Conservation (phyloP, 1,140 invertebrate genomes). For the Drosophila prosaltans region DNA sequence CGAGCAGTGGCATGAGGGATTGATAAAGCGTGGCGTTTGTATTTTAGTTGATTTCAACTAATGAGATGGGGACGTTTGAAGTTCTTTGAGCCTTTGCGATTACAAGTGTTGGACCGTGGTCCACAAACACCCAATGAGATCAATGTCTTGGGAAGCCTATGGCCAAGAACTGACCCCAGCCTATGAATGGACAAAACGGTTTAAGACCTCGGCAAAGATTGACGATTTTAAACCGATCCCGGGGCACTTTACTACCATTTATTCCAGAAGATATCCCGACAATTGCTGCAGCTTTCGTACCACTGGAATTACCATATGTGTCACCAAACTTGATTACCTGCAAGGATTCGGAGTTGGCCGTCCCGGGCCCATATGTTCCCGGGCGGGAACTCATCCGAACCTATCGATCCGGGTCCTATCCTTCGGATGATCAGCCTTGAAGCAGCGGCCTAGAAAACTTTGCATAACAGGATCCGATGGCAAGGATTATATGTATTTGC, state of each 20-base stretch:
- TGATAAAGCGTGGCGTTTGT: conserved; percentile 99
- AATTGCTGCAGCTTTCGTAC: conserved; percentile 95
- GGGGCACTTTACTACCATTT: conserved; percentile 99
- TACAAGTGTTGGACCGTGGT: conserved; percentile 95
- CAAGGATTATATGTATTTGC: conserved; percentile 98
- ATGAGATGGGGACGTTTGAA: conserved; percentile 97
- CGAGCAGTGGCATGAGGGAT: conserved; percentile 99
- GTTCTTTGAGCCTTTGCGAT: conserved; percentile 98
- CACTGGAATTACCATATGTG: conserved; percentile 94
- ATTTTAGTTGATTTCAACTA: conserved; percentile 98
- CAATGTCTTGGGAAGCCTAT: conserved; percentile 98
- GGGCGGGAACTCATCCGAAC: conserved; percentile 89
- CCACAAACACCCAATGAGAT: conserved; percentile 98
- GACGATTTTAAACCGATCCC: conserved; percentile 98
- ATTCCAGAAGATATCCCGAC: conserved; percentile 96
- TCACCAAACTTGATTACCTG: conserved; percentile 95
- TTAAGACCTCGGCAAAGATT: conserved; percentile 92
- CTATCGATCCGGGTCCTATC: conserved; percentile 91
- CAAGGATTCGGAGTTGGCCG: conserved; percentile 96
- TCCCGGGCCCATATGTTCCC: conserved; percentile 97
- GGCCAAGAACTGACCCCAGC: conserved; percentile 96
- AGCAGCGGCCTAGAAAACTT: conserved; percentile 97
- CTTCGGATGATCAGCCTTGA: conserved; percentile 97
- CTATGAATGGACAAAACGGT: conserved; percentile 96
- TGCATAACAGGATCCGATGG: conserved; percentile 97